These are phyloP conservation scores for Melanophora roralis DNA, from an alignment of 2,888 invertebrate species.

Conservation along the genomic window DNA sequence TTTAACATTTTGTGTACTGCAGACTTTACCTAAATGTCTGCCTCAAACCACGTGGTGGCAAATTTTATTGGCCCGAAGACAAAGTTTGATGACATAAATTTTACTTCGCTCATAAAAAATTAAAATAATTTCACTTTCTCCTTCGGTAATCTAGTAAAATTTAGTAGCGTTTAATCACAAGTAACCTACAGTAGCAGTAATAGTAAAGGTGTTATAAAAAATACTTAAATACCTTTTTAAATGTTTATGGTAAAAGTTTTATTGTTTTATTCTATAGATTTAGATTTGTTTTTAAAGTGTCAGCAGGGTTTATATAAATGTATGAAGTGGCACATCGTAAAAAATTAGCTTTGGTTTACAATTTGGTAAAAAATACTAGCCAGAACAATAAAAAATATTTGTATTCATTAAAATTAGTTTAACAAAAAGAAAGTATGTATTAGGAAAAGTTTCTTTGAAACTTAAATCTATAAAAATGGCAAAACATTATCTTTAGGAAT, in stretches of 20 bases:
- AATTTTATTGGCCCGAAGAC: constrained; percentile 16
- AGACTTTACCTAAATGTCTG: background rate
- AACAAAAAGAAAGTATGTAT: no score
- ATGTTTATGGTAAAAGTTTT: background rate
- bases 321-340: background rate
- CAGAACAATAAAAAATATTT: background rate
- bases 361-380: no score
- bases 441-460: background rate
- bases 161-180: constrained; percentile 1
- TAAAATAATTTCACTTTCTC: constrained; percentile 20
- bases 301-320: constrained; percentile 19
- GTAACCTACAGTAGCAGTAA: background rate
- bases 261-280: background rate
- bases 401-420: background rate
- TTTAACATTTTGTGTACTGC: no score
- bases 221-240: no score
- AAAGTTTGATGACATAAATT: constrained; percentile 27
- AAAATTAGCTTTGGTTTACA: constrained; percentile 1
- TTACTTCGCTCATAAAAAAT: background rate
- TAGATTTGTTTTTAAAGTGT: constrained; percentile 29
- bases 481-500: background rate
- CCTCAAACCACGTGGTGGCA: background rate
- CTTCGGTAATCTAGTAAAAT: background rate
- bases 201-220: background rate
- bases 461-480: background rate